Base-by-base conservation (phyloP, 1,140 invertebrate genomes). In the Odontomachus brunneus region DNA sequence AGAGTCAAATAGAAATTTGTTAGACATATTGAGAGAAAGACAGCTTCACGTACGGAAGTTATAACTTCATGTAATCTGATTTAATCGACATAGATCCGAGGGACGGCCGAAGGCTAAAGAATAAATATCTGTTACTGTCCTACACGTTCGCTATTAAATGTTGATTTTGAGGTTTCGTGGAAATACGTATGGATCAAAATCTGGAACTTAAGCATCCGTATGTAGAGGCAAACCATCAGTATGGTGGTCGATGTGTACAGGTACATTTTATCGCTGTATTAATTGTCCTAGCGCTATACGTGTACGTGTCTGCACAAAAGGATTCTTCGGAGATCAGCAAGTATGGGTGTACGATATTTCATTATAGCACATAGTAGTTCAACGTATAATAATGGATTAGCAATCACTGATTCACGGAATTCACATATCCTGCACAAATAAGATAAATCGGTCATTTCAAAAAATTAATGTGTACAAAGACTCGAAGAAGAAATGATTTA, bases 201-300 rank as follows among this genome's bases (percentile, higher is more conserved):
- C 48, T 11, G 33, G 24, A 76, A 76, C 60, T 17, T 38, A 67
- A 65, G n/a, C 29, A 33, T 87, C 67, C 12, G 67, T 84, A 76
- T 82, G 44, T 85, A 75, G 89, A 91, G 90, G 86, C 89, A 90
- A 92, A 90, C 71, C 84, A 83, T 75, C 59, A 76, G 84, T 88
- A 84, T 92, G 89, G 90, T 92, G 89, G 90, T 93, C 92, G 85
- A 91, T 91, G 86, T 84, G 91, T 89, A 90, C 92, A 94, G 92
- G 92, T 94, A 94, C 92, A 86, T 91, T 90, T 92, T 89, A 90
- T 92, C 88, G 89, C 90, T 93, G 92, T 90, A 89, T 90, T 92
- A 91, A 55, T 88, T 89, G 86, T 85, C 81, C 90, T 91, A 91
- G 15, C 74, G 80, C 88, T 87, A 86, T 38, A 83, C 14, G 15